Conservation (phyloP, 1,140 invertebrate species). For the Wiebesia pumilae region DNA sequence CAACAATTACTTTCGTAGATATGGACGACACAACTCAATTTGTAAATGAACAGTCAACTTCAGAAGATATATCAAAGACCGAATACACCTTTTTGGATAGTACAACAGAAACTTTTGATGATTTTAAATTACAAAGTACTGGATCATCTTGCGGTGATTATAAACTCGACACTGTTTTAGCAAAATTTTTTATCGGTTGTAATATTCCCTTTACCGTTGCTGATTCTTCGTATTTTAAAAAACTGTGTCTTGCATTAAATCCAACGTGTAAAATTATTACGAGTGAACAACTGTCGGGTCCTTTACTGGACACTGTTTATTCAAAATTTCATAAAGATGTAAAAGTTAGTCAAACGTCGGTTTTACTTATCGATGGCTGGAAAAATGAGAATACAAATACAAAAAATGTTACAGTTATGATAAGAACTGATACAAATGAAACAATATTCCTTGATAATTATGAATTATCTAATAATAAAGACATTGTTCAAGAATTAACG, state of each 20-base stretch:
- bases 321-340: constrained; percentile 51
- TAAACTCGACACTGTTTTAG: constrained; percentile 30
- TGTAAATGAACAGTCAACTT: constrained; percentile 19
- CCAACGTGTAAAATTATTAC: constrained; percentile 34
- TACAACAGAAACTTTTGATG: constrained; percentile 7
- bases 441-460: constrained; percentile 50
- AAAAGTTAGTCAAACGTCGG: constrained; percentile 40
- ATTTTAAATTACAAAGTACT: constrained; percentile 11
- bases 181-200: constrained; percentile 50
- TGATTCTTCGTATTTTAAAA: constrained; percentile 49
- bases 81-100: constrained; percentile 45
- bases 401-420: constrained; percentile 48
- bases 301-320: constrained; percentile 43
- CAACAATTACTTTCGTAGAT: constrained; percentile 46
- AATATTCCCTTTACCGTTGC: constrained; percentile 50
- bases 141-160: background rate
- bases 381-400: constrained; percentile 44
- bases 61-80: constrained; percentile 15
- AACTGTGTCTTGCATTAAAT: constrained; percentile 45
- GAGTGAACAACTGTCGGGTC: constrained; percentile 27
- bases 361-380: constrained; percentile 49
- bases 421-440: constrained; percentile 49
- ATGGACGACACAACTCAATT: constrained; percentile 19
- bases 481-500: constrained; percentile 45
- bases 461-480: constrained; percentile 43